Percentiles rank a stretch among this genome's conserved stretches.
phyloP scores from a whole-genome alignment of 35 echinoderm and acorn worm species.

The Patiria miniata region DNA sequence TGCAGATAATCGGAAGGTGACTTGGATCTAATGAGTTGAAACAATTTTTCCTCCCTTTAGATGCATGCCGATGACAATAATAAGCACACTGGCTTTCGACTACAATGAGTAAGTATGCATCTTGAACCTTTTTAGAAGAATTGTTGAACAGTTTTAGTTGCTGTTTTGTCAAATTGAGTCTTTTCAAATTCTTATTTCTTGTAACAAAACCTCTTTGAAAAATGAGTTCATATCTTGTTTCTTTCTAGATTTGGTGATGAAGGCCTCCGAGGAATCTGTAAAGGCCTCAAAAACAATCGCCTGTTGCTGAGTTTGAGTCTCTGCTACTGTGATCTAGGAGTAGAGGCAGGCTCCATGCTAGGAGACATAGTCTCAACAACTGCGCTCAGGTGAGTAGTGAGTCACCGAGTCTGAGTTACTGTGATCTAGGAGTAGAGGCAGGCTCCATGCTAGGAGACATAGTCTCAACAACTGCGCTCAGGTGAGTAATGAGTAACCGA shows the following conservation, averaged over 20 bases:
- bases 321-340: conserved; percentile 95
- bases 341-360: conserved; percentile 75
- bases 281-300: conserved; percentile 72
- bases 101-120: conserved; percentile 90
- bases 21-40: too few species aligned
- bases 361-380: conserved; percentile 88
- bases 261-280: conserved; percentile 84
- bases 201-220: too few species aligned
- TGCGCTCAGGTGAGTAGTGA: conserved; percentile 78
- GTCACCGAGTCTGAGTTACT: not conserved
- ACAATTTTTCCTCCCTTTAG: too few species aligned
- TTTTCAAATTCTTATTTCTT: too few species aligned
- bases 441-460: not conserved
- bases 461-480: not conserved
- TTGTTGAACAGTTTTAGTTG: too few species aligned
- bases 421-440: not conserved
- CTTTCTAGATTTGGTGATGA: conserved; percentile 88
- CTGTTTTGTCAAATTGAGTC: too few species aligned
- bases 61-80: conserved; percentile 33
- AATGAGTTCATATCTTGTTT: not conserved
- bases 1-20: too few species aligned
- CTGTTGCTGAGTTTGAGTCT: conserved; percentile 83
- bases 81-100: conserved; percentile 72
- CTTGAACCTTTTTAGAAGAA: not conserved
- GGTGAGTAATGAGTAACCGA: conserved; percentile 29